Base-by-base conservation (phyloP, 92 coral and sea anemone genomes). In the Porites lobata region DNA sequence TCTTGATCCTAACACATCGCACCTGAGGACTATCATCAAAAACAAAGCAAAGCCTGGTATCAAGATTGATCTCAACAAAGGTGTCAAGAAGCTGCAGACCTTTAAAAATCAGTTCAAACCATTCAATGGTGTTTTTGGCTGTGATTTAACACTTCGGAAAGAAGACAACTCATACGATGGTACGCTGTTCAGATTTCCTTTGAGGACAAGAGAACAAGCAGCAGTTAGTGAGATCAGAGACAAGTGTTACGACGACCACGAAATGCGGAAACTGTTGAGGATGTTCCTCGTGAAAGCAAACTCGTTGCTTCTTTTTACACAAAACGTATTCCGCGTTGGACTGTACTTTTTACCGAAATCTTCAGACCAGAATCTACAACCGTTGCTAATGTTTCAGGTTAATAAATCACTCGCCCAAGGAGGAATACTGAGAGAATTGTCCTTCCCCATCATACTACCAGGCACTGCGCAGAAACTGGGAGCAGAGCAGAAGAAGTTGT, bases 111-210 rank as follows among this genome's bases (percentile, higher is more conserved):
- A 96, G 83, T 96, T 96, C 72, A 92, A 90, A 75, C 98, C 96
- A 13, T 94, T 78, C 84, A 89, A 96, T 85, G 92, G 95, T 12
- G 76, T 96, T 77, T 96, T 96, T 82, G 98, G 93, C 29, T 96
- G 96, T 82, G 94, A 96, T 72, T 81, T 93, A 58, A 69, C 84
- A 15, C 80, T 89, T 2, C 82, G 80, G 24, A 82, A 65, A 43
- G 65, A 80, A 18, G 84, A 85, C 82, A 86, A 75, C 84, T 79
- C 90, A 8, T 94, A 81, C 87, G 71, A 90, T 59, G 99, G 99
- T n/a, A 96, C 99, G 4, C 90, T 96, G 52, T 96, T 96, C 58
- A 92, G 99, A 17, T 96, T 96, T 75, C 98, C 99, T 4, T 86
- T 96, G 59, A 86, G 99, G 79, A 94, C 96, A n/a, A 79, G 61